A percentile compares a stretch with the other conserved stretches of the same genome.
These are phyloP conservation scores for Morinoia aosen DNA, from an alignment of 2,888 invertebrate genomes.

Conservation along the genomic window DNA sequence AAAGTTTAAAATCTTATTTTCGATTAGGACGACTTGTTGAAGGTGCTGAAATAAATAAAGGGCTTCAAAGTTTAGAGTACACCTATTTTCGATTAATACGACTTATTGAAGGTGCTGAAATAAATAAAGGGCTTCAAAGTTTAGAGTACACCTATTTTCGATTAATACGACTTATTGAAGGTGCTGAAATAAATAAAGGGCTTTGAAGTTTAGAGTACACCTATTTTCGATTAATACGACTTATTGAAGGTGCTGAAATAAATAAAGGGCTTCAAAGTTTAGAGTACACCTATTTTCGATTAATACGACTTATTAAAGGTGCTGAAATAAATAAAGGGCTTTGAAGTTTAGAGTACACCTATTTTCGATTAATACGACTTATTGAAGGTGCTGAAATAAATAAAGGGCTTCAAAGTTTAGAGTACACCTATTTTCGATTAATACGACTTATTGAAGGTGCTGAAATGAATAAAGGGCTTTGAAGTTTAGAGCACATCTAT, in stretches of 20 bases:
- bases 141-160: neutral
- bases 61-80: neutral
- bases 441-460: neutral
- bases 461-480: neutral
- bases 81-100: neutral
- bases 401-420: neutral
- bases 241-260: neutral
- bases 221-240: neutral
- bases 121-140: neutral
- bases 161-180: neutral
- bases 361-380: neutral
- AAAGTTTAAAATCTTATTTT: neutral
- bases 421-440: neutral
- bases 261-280: neutral
- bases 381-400: neutral
- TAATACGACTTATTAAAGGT: neutral
- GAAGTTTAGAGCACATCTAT: neutral
- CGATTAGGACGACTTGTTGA: neutral
- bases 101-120: neutral
- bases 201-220: neutral
- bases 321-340: neutral
- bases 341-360: neutral
- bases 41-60: neutral
- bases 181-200: neutral
- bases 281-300: neutral